Base-by-base conservation (phyloP, 1,140 invertebrate genomes). In the Calycopis cecrops region DNA sequence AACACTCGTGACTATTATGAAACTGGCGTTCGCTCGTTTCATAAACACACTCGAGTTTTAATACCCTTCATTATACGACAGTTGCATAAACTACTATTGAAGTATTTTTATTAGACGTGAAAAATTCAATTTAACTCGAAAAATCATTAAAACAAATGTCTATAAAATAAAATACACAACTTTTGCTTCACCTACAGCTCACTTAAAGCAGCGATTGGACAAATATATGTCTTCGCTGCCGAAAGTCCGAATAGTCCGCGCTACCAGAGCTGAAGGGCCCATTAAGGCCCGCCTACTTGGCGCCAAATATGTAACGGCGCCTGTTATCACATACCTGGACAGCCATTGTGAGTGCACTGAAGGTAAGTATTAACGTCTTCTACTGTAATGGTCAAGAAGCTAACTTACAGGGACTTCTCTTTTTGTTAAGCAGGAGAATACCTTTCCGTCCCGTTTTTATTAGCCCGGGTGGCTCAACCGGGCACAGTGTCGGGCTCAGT, bases 291-390 rank as follows among this genome's bases (percentile, higher is more conserved):
- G 98, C 53, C 88, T 99, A 9, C 82, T 98, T 52, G 92, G 98
- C 1, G 97, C 97, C 14, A 88, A 91, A 34, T 91, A 93, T 57
- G 96, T 97, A 35, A 95, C 91, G 34, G 98, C 95, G 0, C 92
- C 94, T 0, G 96, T 99, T 0, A 89, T 99, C 10, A 99, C 98
- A 10, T 99, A 98, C 87, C 90, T 99, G 40, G 98, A 99, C 87
- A 98, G 97, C 12, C 98, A 99, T 87, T 98, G 97, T 89, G 98
- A 99, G 87, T 99, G 97, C 75, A 96, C 97, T 1, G 93, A 94
- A 90, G 93, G 92, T 94, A 73, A 84, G 75, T 79, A 3, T 14
- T 18, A 49, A 53, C 35, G 34, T 9, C 16, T 14, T 37, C 40
- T 57, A 33, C 0, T 35, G 35, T 4, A 3, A 14, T 28, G 6